Evolutionary conservation across 2,888 invertebrate genomes (phyloP).

Genomic region (Nipponacmea schrenckii): DNA sequence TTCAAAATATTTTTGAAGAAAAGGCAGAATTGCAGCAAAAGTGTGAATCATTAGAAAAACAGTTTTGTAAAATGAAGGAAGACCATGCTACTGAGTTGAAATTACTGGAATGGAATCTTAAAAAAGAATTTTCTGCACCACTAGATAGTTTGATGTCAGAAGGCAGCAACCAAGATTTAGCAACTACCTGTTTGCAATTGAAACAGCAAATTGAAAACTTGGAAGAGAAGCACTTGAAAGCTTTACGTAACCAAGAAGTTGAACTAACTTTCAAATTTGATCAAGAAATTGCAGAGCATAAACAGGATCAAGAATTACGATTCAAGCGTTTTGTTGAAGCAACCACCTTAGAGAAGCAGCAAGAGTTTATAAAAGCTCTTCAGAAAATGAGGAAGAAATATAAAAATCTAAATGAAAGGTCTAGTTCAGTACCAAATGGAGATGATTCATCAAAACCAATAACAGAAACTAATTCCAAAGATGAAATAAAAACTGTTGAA

Average conservation of each 20-base stretch:
- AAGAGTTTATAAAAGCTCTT: constrained; percentile 55
- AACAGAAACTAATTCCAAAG: constrained; percentile 21
- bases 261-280: constrained; percentile 44
- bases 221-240: constrained; percentile 40
- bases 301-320: constrained; percentile 43
- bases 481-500: constrained; percentile 30
- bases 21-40: too few species aligned
- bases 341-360: constrained; percentile 49
- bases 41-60: too few species aligned
- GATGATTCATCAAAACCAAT: constrained; percentile 29
- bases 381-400: constrained; percentile 48
- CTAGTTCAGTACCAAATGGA: constrained; percentile 23
- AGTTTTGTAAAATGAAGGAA: constrained; percentile 29
- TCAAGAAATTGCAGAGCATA: constrained; percentile 37
- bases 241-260: constrained; percentile 41
- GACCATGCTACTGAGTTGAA: constrained; percentile 42
- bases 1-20: too few species aligned
- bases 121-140: constrained; percentile 45
- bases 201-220: constrained; percentile 42
- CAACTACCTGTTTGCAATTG: constrained; percentile 25
- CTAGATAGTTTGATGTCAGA: constrained; percentile 26
- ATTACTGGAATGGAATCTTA: constrained; percentile 43
- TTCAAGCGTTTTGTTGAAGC: constrained; percentile 44
- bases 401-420: too few species aligned
- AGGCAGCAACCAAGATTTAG: constrained; percentile 28